Evolutionary conservation across 2,888 invertebrate species (phyloP), one percentile per base, ranked within the genome.

Genomic region (Netelia melanura): DNA sequence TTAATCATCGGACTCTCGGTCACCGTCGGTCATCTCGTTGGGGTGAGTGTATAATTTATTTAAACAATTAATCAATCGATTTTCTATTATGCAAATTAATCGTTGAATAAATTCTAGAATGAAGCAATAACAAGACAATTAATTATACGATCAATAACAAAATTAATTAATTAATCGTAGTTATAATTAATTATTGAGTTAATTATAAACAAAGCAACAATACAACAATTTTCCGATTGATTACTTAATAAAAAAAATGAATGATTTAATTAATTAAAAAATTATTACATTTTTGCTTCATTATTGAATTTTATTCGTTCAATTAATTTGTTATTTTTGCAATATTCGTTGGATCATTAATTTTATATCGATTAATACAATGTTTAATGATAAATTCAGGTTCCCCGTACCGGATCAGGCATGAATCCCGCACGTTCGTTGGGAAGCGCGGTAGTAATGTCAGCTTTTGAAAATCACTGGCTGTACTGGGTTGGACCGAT

Each of bases 361-460:
- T 75, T 61, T 17, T 30, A 3, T 38, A 65, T 65, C n/a, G 17
- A 52, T 30, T 72, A 6, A 14, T 14, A 72, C 48, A 23, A 11
- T 58, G 3, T 77, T 67, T 11, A 9, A 52, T 61, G 8, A 11
- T 52, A 48, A 76, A 80, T 91, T 6, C 92, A 96, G 95, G 93
- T 95, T 52, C 94, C 94, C 56, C 95, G 94, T 89, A 98, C 98
- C 10, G 98, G 98, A 64, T 96, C 98, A 56, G 97, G 98, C 89
- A 98, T 98, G 98, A 98, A 98, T 94, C 98, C 98, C 0, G 98
- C 98, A 0, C 95, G 98, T 85, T 97, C 97, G 83, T 96, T 98
- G 91, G 98, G 98, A 82, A 97, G 98, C 0, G 97, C 98, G 1
- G 96, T 98, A 30, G 96, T 98, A 81, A 96, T 96, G 87, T 96